Base-by-base conservation (phyloP, 1,140 invertebrate species). In the Leucophenga varia region DNA sequence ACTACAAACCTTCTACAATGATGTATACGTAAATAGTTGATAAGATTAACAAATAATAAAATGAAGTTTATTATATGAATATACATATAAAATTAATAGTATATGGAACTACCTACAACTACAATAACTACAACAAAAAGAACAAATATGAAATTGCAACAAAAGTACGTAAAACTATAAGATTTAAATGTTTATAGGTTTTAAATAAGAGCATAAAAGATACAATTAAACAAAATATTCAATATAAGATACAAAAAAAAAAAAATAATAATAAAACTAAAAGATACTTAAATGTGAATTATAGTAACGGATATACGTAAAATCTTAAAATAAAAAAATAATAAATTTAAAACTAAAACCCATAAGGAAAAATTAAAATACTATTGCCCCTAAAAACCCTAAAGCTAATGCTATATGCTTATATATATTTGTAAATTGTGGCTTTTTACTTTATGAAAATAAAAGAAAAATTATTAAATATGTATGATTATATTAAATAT, bases 1-100 rank as follows among this genome's bases (percentile, higher is more conserved):
- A 25, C 22, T 36, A 57, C 47, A 42, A 57, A 57, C 64, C 68
- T 65, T 59, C 61, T 39, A 69, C 52, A 63, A 57, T 40, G 57
- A 72, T 72, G 69, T 72, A 72, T 72, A 72, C 69, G 69, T 72
- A 72, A 72, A 16, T 72, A 72, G 69, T 32, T 34, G 36, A 17
- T 70, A 70, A 70, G 67, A 51, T 65, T 64, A 55, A 32, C 10
- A 41, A 20, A 7, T 25, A 41, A 16, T 43, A 56, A 64, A 53
- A 57, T 43, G 47, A 44, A 48, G 25, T 25, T 10, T 21, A 13
- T 14, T 13, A 25, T 13, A 21, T 25, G 28, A 41, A n/a, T 12
- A 43, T 16, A 32, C 12, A 43, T 43, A 34, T 13, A 43, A 31
- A 17, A 16, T 21, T 21, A 35, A 21, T 3, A 25, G 22, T 6